Base-by-base conservation (phyloP, 2,797 vertebrate species). In the Eospalax fontanierii region DNA sequence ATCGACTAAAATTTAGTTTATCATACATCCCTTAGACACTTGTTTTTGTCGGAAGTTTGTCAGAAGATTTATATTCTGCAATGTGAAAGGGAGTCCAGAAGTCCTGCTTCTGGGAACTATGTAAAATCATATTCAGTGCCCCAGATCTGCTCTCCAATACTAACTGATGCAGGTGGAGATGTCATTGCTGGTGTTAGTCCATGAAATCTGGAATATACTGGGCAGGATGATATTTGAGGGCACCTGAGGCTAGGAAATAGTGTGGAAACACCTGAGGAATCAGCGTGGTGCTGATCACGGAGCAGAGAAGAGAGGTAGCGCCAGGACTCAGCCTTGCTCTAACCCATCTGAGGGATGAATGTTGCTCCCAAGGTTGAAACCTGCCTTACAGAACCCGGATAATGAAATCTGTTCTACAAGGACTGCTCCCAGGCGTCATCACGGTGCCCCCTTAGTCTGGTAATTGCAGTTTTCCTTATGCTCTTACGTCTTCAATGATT, bases 271-370 rank as follows among this genome's bases (percentile, higher is more conserved):
- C 33, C 18, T 82, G 40, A 61, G 38, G 71, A 38, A 59, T 9
- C 24, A 57, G 19, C 6, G 11, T 0, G 18, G n/a, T 24, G 4
- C 6, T 30, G 1, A 16, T 71, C 46, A 30, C 0, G 1, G 94
- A 73, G 26, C 16, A 18, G 78, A 79, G 28, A 70, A 81, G 73
- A 14, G 43, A 11, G 61, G 2, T 68, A 50, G 66, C 40, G 54
- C 61, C 40, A 90, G 74, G 80, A 89, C 43, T 90, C 61, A 86
- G 54, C 35, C 43, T 94, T 82, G 46, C 61, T 90, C 73, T 30
- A 43, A 75, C 35, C 35, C 57, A 80, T 70, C 0, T 87, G 33
- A 91, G 9, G 40, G 78, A n/a, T 63, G 83, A 70, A 66, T 71
- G 18, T 26, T 75, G 24, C 11, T 14, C 4, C 7, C 71, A 81